These are phyloP conservation scores for Scaptodrosophila latifasciaeformis DNA, from an alignment of 2,888 invertebrate species.

Conservation along the genomic window DNA sequence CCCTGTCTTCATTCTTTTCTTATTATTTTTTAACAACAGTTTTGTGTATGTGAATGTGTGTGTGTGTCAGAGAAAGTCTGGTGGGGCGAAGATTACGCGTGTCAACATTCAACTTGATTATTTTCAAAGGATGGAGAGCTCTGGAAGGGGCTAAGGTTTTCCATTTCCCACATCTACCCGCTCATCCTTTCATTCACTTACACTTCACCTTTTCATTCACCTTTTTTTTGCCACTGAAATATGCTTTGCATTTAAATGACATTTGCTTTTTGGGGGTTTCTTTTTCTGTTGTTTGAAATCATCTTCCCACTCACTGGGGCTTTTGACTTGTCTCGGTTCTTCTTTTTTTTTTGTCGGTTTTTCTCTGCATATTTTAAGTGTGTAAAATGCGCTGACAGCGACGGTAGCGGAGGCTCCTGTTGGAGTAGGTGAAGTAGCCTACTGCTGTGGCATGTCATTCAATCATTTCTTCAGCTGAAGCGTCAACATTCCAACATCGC, in stretches of 20 bases:
- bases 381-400: constrained; percentile 28
- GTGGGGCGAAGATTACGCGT: constrained; percentile 36
- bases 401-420: background rate
- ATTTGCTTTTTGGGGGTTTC: constrained; percentile 33
- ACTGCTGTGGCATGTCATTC: constrained; percentile 54
- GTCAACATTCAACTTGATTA: constrained; percentile 47
- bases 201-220: constrained; percentile 36
- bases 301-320: background rate
- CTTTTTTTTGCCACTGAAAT: constrained; percentile 40
- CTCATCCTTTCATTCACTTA: constrained; percentile 18
- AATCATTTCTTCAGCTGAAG: constrained; percentile 57
- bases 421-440: too few relatives aligned
- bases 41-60: background rate
- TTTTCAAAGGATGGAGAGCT: constrained; percentile 33
- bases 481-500: constrained; percentile 50
- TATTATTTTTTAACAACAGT: constrained; percentile 8
- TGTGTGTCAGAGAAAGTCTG: too few relatives aligned
- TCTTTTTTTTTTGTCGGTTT: constrained; percentile 22
- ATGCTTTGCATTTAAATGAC: constrained; percentile 64
- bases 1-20: background rate
- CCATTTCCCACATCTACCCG: background rate
- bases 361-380: constrained; percentile 47
- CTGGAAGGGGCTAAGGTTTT: constrained; percentile 4
- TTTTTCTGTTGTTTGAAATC: background rate
- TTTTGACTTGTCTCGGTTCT: constrained; percentile 11